phyloP scores from a whole-genome alignment of 2,888 invertebrate species.

The Malthinus flaveolus region DNA sequence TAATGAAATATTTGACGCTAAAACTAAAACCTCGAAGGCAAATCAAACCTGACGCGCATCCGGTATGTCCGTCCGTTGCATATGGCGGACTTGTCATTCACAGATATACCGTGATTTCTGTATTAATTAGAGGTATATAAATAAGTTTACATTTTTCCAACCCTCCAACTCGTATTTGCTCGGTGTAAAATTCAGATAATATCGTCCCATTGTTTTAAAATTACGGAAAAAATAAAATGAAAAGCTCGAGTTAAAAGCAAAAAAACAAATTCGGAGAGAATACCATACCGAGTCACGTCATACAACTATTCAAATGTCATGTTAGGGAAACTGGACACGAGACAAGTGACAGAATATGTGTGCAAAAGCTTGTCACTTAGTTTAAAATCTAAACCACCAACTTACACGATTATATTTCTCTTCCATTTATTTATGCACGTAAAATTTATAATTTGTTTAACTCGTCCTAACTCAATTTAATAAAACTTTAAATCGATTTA shows the following conservation, averaged over 20 bases:
- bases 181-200: neutral
- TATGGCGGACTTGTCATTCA: constrained; percentile 47
- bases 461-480: neutral
- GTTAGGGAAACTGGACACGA: constrained; percentile 46
- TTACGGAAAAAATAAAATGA: neutral
- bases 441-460: neutral
- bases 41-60: constrained; percentile 36
- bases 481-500: constrained; percentile 1
- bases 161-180: constrained; percentile 11
- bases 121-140: neutral
- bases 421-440: constrained; percentile 5
- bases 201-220: neutral
- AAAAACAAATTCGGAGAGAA: constrained; percentile 29
- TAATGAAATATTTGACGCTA: constrained; percentile 5
- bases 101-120: neutral
- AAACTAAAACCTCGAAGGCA: constrained; percentile 30
- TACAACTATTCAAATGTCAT: constrained; percentile 49
- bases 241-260: neutral
- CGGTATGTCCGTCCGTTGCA: constrained; percentile 37
- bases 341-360: constrained; percentile 47
- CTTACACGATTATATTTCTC: constrained; percentile 34
- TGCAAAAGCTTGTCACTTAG: constrained; percentile 48
- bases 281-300: constrained; percentile 41
- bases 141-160: neutral
- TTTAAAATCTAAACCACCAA: constrained; percentile 44